Percentiles rank a stretch among this genome's conserved stretches.
Conservation (phyloP, 2,797 vertebrate genomes). For the Pteronotus mesoamericanus region DNA sequence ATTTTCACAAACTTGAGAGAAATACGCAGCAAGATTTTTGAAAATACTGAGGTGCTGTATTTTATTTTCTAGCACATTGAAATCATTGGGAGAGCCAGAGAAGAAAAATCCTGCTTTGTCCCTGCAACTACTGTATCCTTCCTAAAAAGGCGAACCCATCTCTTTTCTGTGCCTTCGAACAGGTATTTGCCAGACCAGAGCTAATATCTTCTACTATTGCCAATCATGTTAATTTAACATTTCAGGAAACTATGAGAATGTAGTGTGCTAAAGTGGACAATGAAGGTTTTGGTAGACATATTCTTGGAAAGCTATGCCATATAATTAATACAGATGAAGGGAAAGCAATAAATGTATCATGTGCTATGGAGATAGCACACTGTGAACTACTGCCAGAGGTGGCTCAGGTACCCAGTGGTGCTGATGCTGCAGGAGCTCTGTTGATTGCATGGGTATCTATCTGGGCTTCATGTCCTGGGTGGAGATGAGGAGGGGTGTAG, state of each 20-base stretch:
- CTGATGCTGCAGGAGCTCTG: neutral
- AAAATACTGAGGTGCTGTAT: neutral
- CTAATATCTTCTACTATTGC: neutral
- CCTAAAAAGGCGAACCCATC: neutral
- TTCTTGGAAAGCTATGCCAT: neutral
- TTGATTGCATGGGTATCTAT: neutral
- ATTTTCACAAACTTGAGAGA: constrained; percentile 23
- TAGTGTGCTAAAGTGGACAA: neutral
- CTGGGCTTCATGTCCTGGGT: neutral
- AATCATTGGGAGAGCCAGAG: neutral
- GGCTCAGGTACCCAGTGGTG: neutral
- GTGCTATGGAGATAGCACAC: neutral
- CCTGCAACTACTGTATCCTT: neutral
- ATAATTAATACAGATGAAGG: neutral
- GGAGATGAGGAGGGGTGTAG: neutral
- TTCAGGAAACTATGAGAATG: neutral
- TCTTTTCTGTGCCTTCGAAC: neutral
- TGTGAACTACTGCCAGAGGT: neutral
- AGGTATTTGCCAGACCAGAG: neutral
- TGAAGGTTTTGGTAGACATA: neutral
- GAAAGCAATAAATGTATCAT: neutral
- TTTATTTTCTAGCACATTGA: neutral
- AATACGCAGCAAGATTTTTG: neutral
- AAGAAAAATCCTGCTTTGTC: neutral
- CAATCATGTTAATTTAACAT: neutral